phyloP scores from a whole-genome alignment of 2,888 invertebrate genomes.

The Lumbricus terrestris region DNA sequence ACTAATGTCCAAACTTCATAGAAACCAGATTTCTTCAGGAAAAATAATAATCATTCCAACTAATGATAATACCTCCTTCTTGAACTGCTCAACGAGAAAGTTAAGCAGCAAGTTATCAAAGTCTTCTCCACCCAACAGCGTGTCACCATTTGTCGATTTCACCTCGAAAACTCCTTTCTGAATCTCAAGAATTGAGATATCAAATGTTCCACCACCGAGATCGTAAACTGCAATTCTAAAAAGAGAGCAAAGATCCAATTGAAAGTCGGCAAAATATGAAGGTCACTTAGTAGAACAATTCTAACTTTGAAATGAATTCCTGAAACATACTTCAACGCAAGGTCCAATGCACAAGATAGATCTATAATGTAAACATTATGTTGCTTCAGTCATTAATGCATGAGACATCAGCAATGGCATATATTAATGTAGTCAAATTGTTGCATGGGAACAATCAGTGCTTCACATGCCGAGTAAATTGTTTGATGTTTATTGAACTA shows the following conservation, averaged over 20 bases:
- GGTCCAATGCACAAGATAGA: no score
- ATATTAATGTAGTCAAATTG: no score
- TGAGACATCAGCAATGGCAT: no score
- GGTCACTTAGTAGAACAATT: neutral
- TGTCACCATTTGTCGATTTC: slow-evolving; percentile 22
- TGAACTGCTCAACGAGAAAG: slow-evolving; percentile 86
- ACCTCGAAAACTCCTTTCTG: slow-evolving; percentile 77
- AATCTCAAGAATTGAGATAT: slow-evolving; percentile 95
- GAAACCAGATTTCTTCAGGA: no score
- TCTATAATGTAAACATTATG: no score
- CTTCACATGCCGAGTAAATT: no score
- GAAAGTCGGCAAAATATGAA: neutral
- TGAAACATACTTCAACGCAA: no score
- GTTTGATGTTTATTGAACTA: no score
- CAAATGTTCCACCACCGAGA: slow-evolving; percentile 97
- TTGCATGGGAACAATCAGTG: no score
- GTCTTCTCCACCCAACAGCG: slow-evolving; percentile 63
- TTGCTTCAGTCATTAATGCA: no score
- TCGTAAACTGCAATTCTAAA: slow-evolving; percentile 95
- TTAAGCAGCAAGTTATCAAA: slow-evolving; percentile 95
- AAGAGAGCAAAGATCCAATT: slow-evolving; percentile 31
- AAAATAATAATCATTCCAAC: neutral
- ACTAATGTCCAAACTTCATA: no score
- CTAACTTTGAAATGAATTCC: no score
- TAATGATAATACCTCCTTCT: slow-evolving; percentile 75